phyloP scores from a whole-genome alignment of 2,113 vertebrate genomes.

The Podarcis muralis region DNA sequence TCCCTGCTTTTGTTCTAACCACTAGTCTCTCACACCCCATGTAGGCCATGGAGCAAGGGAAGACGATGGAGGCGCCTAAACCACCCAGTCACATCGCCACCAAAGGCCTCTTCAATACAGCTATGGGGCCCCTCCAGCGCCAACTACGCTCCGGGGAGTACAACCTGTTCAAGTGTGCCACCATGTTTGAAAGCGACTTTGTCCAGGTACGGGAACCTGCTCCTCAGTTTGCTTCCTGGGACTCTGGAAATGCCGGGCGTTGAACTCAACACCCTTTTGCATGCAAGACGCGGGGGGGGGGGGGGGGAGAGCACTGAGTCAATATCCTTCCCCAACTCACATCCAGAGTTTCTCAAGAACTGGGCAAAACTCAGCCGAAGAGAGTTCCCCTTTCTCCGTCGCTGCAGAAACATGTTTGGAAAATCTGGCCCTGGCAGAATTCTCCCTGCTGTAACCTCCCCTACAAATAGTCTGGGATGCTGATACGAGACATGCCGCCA shows the following conservation, averaged over 20 bases:
- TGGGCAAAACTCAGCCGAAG: too few relatives aligned
- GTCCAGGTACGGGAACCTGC: conserved; percentile 48
- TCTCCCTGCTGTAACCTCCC: too few relatives aligned
- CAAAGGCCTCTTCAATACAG: conserved; percentile 51
- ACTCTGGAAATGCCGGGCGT: neutral
- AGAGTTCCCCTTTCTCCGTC: too few relatives aligned
- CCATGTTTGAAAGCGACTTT: conserved; percentile 71
- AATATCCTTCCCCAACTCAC: neutral
- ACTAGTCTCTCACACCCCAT: neutral
- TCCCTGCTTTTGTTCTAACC: neutral
- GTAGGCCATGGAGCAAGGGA: neutral
- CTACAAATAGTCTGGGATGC: too few relatives aligned
- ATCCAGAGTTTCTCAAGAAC: too few relatives aligned
- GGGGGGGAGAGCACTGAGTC: neutral
- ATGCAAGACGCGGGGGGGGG: neutral
- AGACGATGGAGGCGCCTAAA: neutral
- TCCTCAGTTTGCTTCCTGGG: too few relatives aligned
- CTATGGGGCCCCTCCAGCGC: conserved; percentile 63
- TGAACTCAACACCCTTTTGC: neutral
- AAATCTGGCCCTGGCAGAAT: neutral
- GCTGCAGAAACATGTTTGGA: too few relatives aligned
- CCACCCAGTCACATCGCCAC: conserved; percentile 53
- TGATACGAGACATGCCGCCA: too few relatives aligned
- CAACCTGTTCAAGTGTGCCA: conserved; percentile 61
- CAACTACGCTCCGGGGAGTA: conserved; percentile 71